Evolutionary conservation across 2,113 vertebrate genomes (phyloP).

Genomic region (Hippocampus mohnikei): DNA sequence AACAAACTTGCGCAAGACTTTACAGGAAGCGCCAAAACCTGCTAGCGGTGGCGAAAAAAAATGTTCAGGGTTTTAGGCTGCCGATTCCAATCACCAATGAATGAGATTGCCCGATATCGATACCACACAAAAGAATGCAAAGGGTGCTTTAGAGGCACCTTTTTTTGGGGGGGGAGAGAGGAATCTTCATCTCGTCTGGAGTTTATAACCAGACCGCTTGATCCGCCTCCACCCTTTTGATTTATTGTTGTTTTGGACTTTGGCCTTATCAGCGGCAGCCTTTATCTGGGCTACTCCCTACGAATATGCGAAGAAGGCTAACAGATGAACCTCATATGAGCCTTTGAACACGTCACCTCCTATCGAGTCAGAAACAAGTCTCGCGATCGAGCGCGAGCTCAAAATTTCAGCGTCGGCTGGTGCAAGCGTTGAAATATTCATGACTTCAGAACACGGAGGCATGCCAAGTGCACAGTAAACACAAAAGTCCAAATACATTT

Average conservation of each 20-base stretch:
- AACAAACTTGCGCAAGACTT: too few species aligned
- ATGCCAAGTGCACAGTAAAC: conserved; percentile 37
- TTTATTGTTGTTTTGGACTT: not conserved
- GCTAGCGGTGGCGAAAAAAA: too few species aligned
- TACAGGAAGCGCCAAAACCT: too few species aligned
- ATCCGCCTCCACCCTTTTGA: not conserved
- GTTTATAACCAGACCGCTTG: not conserved
- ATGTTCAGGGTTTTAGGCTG: too few species aligned
- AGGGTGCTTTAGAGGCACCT: conserved; percentile 37
- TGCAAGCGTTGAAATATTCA: conserved; percentile 14
- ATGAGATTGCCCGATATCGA: not conserved
- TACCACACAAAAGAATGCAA: conserved; percentile 50
- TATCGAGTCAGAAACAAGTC: conserved; percentile 2
- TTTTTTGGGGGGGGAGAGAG: conserved; percentile 19
- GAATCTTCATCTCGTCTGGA: not conserved
- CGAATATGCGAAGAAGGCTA: not conserved
- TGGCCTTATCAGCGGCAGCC: conserved; percentile 21
- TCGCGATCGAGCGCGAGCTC: conserved; percentile 9
- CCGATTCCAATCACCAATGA: too few species aligned
- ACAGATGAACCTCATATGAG: not conserved
- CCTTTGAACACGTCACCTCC: not conserved
- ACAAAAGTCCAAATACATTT: not conserved
- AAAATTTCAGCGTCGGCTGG: conserved; percentile 28
- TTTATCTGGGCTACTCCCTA: conserved; percentile 8
- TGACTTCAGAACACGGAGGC: not conserved